phyloP scores from a whole-genome alignment of 2,888 invertebrate genomes.

The Xanthia togata region DNA sequence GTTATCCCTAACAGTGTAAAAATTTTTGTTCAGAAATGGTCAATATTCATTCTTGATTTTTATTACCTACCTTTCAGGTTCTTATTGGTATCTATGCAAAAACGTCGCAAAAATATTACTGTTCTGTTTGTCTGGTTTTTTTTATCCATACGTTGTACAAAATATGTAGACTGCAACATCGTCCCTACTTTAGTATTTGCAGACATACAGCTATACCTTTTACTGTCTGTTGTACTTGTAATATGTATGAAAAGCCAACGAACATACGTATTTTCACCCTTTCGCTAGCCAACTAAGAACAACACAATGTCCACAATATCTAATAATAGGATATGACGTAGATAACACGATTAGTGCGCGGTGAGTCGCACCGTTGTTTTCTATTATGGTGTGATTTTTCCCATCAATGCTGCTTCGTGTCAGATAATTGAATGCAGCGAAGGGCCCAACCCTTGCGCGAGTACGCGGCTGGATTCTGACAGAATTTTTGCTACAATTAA shows the following conservation, averaged over 20 bases:
- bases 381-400: constrained; percentile 75
- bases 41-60: not conserved
- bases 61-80: too few relatives aligned
- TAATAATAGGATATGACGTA: constrained; percentile 50
- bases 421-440: constrained; percentile 76
- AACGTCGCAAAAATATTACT: not conserved
- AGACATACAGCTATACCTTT: too few relatives aligned
- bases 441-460: constrained; percentile 72
- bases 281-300: constrained; percentile 22
- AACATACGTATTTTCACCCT: constrained; percentile 19
- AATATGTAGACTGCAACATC: not conserved
- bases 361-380: constrained; percentile 67
- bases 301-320: constrained; percentile 25
- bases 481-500: not conserved
- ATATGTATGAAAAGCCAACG: not conserved
- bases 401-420: constrained; percentile 71
- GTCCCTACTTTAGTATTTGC: not conserved
- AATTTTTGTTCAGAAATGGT: not conserved
- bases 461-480: constrained; percentile 65
- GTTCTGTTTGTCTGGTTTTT: not conserved
- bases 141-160: not conserved
- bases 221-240: not conserved
- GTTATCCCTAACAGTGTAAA: not conserved
- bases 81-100: not conserved
- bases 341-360: constrained; percentile 64